Percentiles rank a stretch among this genome's conserved stretches.
phyloP scores from a whole-genome alignment of 1,140 invertebrate species.

The Zaprionus capensis region DNA sequence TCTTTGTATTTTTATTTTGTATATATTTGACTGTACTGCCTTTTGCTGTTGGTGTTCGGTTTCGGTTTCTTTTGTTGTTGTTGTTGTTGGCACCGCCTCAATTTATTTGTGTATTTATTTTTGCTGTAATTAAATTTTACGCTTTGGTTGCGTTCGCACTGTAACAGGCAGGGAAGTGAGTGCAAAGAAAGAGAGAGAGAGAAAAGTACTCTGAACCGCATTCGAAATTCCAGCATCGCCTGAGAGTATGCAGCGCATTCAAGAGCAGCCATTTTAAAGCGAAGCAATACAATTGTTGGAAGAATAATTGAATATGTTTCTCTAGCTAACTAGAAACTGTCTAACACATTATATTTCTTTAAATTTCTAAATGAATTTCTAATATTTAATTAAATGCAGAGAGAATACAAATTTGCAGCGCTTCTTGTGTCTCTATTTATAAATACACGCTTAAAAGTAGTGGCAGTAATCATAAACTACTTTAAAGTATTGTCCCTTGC shows the following conservation, averaged over 20 bases:
- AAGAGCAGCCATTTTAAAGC: neutral
- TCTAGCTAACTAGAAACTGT: no score
- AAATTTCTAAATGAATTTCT: no score
- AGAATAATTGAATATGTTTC: neutral
- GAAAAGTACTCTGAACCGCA: neutral
- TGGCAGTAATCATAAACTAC: no score
- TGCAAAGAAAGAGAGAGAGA: neutral
- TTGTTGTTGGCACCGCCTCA: constrained; percentile 55
- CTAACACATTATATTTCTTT: no score
- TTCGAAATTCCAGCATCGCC: constrained; percentile 17
- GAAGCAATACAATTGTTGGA: neutral
- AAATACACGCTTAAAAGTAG: no score
- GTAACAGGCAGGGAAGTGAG: neutral
- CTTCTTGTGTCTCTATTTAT: no score
- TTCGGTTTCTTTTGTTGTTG: constrained; percentile 58
- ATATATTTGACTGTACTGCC: constrained; percentile 9
- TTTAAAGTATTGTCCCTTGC: no score
- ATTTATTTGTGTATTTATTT: constrained; percentile 78
- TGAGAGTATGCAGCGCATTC: neutral
- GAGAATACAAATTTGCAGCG: no score
- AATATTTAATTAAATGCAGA: no score
- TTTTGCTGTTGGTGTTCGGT: constrained; percentile 22
- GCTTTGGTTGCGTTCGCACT: constrained; percentile 58
- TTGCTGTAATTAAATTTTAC: constrained; percentile 79
- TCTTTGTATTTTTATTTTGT: constrained; percentile 26